Evolutionary conservation across 1,140 invertebrate species (phyloP).

Genomic region (Xylocopa sonorina): DNA sequence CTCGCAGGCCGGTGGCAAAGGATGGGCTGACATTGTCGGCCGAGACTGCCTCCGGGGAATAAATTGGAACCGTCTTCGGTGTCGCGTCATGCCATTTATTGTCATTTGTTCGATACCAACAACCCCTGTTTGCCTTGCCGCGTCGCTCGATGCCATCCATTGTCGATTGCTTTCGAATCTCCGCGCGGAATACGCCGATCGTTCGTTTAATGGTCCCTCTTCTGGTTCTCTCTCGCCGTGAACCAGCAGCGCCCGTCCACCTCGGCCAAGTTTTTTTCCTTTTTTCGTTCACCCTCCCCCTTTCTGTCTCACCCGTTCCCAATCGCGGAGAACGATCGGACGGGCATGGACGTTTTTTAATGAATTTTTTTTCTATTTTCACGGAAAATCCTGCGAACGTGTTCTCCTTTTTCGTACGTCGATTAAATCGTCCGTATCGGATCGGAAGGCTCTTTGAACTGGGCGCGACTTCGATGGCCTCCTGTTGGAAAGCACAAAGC

Average conservation of each 20-base stretch:
- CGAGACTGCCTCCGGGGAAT: slow-evolving; percentile 64
- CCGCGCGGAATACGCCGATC: slow-evolving; percentile 24
- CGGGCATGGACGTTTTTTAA: slow-evolving; percentile 25
- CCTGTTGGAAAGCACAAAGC: slow-evolving; percentile 17
- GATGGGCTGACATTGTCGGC: slow-evolving; percentile 45
- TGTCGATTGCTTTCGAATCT: slow-evolving; percentile 51
- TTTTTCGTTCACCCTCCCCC: neutral
- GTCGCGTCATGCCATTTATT: slow-evolving; percentile 74
- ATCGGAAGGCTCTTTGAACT: slow-evolving; percentile 7
- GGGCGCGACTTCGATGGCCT: neutral
- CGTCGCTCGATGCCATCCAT: slow-evolving; percentile 44
- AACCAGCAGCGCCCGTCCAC: too few species aligned
- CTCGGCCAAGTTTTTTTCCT: too few species aligned
- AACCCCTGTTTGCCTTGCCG: slow-evolving; percentile 47
- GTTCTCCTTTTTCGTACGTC: neutral
- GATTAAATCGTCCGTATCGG: slow-evolving; percentile 39
- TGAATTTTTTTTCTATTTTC: neutral
- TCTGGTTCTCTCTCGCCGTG: neutral
- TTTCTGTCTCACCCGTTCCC: neutral
- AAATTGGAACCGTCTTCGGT: slow-evolving; percentile 76
- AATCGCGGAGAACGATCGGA: slow-evolving; percentile 16
- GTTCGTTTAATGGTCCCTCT: slow-evolving; percentile 27
- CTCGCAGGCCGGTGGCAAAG: slow-evolving; percentile 39
- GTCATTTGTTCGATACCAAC: slow-evolving; percentile 76
- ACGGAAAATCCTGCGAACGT: neutral